A percentile compares a stretch with the other conserved stretches of the same genome.
These are phyloP conservation scores for Sebastiscus tertius DNA, from an alignment of 2,797 vertebrate species.

Conservation along the genomic window DNA sequence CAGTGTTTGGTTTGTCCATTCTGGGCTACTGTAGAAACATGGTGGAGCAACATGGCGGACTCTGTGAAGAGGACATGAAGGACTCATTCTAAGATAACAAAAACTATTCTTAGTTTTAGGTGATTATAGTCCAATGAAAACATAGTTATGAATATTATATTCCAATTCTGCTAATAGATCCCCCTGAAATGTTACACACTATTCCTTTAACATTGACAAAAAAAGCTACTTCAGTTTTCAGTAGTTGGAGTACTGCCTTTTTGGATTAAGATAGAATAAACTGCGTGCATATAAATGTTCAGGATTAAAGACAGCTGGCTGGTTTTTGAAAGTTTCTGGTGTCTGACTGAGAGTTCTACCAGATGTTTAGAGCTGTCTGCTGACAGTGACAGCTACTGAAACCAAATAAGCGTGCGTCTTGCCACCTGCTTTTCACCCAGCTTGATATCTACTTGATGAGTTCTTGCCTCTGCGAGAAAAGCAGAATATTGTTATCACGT, in stretches of 20 bases:
- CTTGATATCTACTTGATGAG: background rate
- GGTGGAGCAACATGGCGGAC: background rate
- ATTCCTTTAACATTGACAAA: background rate
- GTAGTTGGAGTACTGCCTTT: background rate
- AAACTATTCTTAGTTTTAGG: no score
- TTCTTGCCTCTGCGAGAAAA: background rate
- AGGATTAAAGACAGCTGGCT: background rate
- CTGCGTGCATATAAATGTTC: background rate
- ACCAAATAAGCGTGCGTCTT: background rate
- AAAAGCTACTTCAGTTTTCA: background rate
- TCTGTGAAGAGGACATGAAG: background rate
- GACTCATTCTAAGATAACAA: no score
- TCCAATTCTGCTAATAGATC: no score
- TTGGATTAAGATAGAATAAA: background rate
- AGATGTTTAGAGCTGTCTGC: constrained; percentile 13
- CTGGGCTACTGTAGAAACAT: no score
- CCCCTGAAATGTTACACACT: background rate
- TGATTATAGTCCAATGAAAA: no score
- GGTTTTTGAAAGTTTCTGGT: background rate
- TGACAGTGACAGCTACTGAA: constrained; percentile 1
- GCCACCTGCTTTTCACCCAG: constrained; percentile 2
- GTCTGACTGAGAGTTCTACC: background rate
- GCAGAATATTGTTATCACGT: background rate
- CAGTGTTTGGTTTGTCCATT: no score
- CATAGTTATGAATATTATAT: no score